These are phyloP conservation scores for Silvanus unidentatus DNA, from an alignment of 2,888 invertebrate genomes.

Conservation along the genomic window DNA sequence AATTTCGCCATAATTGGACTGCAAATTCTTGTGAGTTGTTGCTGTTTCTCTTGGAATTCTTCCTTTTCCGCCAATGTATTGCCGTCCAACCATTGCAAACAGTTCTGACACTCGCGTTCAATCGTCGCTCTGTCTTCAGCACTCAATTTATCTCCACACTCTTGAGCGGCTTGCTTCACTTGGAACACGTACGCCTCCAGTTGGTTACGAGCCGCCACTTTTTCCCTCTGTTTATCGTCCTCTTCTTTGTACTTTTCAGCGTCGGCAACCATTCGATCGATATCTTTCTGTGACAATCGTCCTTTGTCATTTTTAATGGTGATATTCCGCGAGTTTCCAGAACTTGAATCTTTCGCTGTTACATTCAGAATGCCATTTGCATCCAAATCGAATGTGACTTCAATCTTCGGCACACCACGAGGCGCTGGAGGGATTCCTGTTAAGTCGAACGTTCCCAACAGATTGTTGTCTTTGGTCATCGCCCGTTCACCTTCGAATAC, in stretches of 20 bases:
- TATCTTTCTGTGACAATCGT: too few relatives aligned
- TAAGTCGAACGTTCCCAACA: conserved; percentile 56
- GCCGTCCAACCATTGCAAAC: conserved; percentile 65
- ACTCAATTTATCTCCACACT: conserved; percentile 57
- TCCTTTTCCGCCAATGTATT: conserved; percentile 61
- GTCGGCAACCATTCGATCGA: too few relatives aligned
- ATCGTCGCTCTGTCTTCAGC: conserved; percentile 55
- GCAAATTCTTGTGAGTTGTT: conserved; percentile 55
- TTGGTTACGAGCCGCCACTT: conserved; percentile 64
- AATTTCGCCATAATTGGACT: too few relatives aligned
- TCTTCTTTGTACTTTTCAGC: conserved; percentile 66
- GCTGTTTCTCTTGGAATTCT: conserved; percentile 57
- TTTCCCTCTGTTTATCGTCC: conserved; percentile 63
- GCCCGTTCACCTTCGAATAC: too few relatives aligned
- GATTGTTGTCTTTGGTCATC: too few relatives aligned
- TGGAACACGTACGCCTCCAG: conserved; percentile 66
- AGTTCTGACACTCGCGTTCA: too few relatives aligned
- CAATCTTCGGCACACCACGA: conserved; percentile 58
- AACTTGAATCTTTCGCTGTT: conserved; percentile 50
- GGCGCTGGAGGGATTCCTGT: conserved; percentile 63
- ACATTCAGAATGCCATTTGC: conserved; percentile 63
- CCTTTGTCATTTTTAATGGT: too few relatives aligned
- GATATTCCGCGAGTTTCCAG: conserved; percentile 61
- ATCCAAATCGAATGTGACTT: too few relatives aligned
- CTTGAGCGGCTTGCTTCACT: conserved; percentile 64